Evolutionary conservation across 2,113 vertebrate genomes (phyloP).

Genomic region (Pangasianodon hypophthalmus): DNA sequence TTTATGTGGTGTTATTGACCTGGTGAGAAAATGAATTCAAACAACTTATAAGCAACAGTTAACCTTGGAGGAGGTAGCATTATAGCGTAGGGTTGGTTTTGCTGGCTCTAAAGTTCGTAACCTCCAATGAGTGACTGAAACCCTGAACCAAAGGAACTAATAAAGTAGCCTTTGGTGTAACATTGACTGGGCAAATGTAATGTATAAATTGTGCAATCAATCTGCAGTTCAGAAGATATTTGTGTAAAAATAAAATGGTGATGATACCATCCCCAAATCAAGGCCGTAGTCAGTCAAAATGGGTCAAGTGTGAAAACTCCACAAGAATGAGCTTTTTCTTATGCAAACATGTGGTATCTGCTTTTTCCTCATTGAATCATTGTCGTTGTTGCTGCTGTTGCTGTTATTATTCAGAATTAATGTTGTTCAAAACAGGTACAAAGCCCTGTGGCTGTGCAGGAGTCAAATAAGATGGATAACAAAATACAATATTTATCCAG

Average conservation of each 20-base stretch:
- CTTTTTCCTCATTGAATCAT: neutral
- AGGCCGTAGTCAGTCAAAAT: neutral
- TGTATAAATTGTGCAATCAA: neutral
- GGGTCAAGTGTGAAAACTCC: neutral
- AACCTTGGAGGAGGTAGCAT: too few species aligned
- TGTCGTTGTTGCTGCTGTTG: neutral
- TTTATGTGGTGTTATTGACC: too few species aligned
- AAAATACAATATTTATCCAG: neutral
- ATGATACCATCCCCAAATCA: neutral
- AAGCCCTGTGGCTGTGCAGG: neutral
- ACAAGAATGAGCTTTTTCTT: neutral
- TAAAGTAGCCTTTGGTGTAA: too few species aligned
- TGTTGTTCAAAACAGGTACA: neutral
- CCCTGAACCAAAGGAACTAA: too few species aligned
- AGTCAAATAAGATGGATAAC: neutral
- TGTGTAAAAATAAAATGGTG: neutral
- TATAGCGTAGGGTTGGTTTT: too few species aligned
- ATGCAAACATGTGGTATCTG: neutral
- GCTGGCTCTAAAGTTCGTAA: too few species aligned
- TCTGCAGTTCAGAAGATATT: neutral
- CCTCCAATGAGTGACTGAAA: too few species aligned
- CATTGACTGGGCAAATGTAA: too few species aligned
- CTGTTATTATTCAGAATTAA: neutral
- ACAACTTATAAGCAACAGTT: too few species aligned
- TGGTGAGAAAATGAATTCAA: too few species aligned